Percentiles rank a stretch among this genome's conserved stretches.
Conservation (phyloP, 2,797 vertebrate species). For the Corythornis leucogaster region DNA sequence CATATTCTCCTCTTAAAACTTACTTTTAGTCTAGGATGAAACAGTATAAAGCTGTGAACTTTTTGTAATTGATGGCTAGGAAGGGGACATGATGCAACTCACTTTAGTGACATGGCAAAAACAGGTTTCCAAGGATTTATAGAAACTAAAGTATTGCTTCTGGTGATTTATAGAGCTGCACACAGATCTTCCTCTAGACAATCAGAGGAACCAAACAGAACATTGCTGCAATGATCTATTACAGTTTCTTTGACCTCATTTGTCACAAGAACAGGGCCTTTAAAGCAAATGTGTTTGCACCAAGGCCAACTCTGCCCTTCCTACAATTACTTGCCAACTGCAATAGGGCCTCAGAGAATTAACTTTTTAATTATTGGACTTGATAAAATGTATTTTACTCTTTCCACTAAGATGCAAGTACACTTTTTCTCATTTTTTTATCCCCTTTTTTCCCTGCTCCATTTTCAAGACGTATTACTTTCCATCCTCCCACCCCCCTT, state of each 20-base stretch:
- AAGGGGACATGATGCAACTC: neutral
- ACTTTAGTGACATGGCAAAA: neutral
- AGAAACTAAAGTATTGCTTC: neutral
- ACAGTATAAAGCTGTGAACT: neutral
- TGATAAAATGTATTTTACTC: neutral
- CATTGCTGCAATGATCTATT: neutral
- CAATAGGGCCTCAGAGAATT: neutral
- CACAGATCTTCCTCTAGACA: neutral
- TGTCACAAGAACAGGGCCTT: neutral
- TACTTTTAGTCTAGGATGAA: neutral
- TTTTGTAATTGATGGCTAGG: neutral
- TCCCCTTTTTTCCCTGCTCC: too few relatives aligned
- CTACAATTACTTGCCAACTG: neutral
- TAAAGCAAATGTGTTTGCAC: neutral
- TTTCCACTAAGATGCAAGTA: neutral
- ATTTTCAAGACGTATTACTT: neutral
- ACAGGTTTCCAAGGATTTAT: neutral
- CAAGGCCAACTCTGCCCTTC: neutral
- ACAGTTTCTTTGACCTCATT: neutral
- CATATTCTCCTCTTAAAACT: neutral
- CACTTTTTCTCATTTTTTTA: too few relatives aligned
- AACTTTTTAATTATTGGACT: neutral
- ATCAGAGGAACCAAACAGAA: neutral
- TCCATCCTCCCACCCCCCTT: accelerated
- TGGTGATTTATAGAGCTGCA: neutral